Evolutionary conservation across 2,888 invertebrate genomes (phyloP).

Genomic region (Liopterus haemorrhoidalis): DNA sequence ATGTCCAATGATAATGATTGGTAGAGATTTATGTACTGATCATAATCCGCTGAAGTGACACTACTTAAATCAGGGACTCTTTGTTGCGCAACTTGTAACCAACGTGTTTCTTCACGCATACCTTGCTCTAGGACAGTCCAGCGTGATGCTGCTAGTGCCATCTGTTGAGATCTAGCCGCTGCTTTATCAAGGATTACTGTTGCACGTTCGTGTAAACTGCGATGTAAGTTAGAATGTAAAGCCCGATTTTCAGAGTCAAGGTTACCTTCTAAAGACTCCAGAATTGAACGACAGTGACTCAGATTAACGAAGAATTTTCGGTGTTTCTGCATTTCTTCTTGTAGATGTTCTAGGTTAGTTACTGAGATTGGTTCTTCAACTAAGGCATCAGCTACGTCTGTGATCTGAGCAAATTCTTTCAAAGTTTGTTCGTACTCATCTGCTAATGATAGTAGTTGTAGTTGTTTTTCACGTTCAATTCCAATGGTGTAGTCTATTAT

Average conservation of each 20-base stretch:
- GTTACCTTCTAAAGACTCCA: conserved; percentile 80
- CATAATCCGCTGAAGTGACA: conserved; percentile 76
- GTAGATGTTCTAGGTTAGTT: conserved; percentile 69
- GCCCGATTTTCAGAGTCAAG: conserved; percentile 73
- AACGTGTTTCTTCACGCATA: conserved; percentile 74
- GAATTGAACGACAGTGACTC: conserved; percentile 78
- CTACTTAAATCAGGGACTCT: conserved; percentile 74
- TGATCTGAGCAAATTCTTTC: conserved; percentile 79
- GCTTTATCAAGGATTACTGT: conserved; percentile 73
- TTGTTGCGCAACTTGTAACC: conserved; percentile 79
- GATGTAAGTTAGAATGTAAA: conserved; percentile 66
- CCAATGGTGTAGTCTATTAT: conserved; percentile 64
- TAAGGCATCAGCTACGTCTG: conserved; percentile 74
- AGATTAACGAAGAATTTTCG: conserved; percentile 83
- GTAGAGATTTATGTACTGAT: conserved; percentile 77
- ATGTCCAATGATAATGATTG: conserved; percentile 75
- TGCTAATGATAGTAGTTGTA: conserved; percentile 68
- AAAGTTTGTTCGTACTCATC: conserved; percentile 86
- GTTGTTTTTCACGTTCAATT: conserved; percentile 66
- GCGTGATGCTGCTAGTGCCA: conserved; percentile 77
- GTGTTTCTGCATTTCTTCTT: conserved; percentile 84
- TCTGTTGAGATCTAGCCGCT: conserved; percentile 71
- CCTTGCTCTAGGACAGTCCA: conserved; percentile 78
- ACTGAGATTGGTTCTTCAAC: conserved; percentile 73
- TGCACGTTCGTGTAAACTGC: conserved; percentile 70